Conservation (phyloP, 2,888 invertebrate genomes). For the Drosophila sordidapex region DNA sequence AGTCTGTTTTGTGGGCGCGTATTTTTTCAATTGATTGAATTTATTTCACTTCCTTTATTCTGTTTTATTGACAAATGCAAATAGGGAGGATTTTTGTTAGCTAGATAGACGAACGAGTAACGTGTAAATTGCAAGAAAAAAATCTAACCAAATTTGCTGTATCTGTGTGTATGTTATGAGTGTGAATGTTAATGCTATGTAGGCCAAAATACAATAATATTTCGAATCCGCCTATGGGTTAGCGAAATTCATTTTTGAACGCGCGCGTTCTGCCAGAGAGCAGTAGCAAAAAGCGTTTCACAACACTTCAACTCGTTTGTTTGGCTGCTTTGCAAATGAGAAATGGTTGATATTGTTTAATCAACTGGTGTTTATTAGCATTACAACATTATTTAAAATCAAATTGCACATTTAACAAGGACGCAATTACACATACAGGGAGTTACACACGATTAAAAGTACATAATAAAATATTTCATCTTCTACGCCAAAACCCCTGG, state of each 20-base stretch:
- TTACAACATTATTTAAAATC: constrained; percentile 29
- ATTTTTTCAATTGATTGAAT: constrained; percentile 1
- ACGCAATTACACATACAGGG: constrained; percentile 16
- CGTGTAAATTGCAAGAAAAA: constrained; percentile 13
- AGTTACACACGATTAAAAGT: constrained; percentile 8
- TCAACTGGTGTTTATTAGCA: constrained; percentile 31
- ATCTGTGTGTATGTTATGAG: constrained; percentile 12
- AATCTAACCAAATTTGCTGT: constrained; percentile 51
- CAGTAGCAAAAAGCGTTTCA: not conserved
- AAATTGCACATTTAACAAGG: constrained; percentile 50
- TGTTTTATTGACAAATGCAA: constrained; percentile 5
- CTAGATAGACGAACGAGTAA: constrained; percentile 20
- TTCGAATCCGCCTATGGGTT: not conserved
- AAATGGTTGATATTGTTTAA: not conserved
- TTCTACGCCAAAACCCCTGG: constrained; percentile 84
- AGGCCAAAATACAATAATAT: constrained; percentile 14
- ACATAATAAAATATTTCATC: constrained; percentile 15
- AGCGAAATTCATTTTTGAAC: not conserved
- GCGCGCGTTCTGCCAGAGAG: not conserved
- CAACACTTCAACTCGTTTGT: constrained; percentile 28
- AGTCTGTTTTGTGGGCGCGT: not conserved
- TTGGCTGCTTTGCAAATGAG: not conserved
- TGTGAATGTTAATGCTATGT: not conserved
- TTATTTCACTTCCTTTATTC: not conserved
- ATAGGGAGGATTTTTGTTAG: not conserved